Evolutionary conservation across 2,113 vertebrate species (phyloP), one percentile per base, ranked within the genome.

Genomic region (Larimichthys crocea): DNA sequence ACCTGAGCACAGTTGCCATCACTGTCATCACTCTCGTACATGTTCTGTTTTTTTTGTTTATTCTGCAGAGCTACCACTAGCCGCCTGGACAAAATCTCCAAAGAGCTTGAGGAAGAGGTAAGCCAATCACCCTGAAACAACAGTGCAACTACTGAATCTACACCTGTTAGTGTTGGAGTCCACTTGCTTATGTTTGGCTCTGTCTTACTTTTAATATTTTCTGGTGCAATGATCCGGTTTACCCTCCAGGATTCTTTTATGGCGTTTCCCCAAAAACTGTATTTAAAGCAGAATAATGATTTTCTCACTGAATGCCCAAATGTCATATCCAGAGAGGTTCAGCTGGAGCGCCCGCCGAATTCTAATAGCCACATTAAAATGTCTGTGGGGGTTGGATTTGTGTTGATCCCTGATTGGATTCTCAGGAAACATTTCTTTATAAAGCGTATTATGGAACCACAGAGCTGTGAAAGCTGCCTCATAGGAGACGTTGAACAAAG

Each of bases 71-170:
- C 94, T 81, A 83, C 95, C 91, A 96, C 79, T 29, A 87, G 82
- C 88, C 97, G 97, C 57, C 92, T 99, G 46, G 98, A 99, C 90
- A 99, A 98, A 90, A 92, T 96, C 86, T 90, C 94, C 60, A 99
- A 97, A 95, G 98, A 99, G 42, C 95, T 98, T 0, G 98, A 99
- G 90, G 98, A 99, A 87, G 98, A 99, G 97, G 98, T 99, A 15
- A 61, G 86, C 15, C 20, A 26, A 59, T 52, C 22, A 31, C 29
- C 42, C 16, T 29, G 42, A 42, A 56, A 22, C n/a, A 24, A 42
- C 26, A 42, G 35, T 48, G 57, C 35, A 20, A 48, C 40, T 12
- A 0, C 4, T 49, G 22, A 35, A n/a, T 29, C 9, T 3, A 6
- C 65, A 78, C 24, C 24, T 44, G 35, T 60, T 40, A 19, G 20